Base-by-base conservation (phyloP, 2,797 vertebrate genomes). In the Halcyon leucocephala region DNA sequence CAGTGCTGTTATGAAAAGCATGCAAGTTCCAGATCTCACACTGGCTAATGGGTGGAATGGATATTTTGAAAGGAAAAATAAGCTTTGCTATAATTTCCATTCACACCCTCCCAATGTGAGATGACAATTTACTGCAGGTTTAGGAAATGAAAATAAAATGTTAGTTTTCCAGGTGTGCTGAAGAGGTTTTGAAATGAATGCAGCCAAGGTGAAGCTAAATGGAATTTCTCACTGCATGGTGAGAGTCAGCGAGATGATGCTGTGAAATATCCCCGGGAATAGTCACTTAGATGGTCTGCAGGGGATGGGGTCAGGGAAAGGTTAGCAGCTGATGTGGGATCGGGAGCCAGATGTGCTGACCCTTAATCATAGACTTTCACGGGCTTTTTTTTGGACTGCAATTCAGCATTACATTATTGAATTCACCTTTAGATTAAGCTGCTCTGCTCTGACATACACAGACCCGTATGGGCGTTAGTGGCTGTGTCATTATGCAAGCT, bases 331-430 rank as follows among this genome's bases (percentile, higher is more conserved):
- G 97, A 96, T 94, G 97, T 96, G 73, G 95, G 97, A 97, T 96
- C 88, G 89, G 93, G 83, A 95, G 87, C 87, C 90, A 95, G 90
- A 97, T 96, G 94, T 93, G 96, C 96, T 95, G 97, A 97, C 94
- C 97, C 94, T 96, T 97, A 93, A 93, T 97, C 96, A 96, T 65
- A 95, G 90, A 89, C 88, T 97, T 86, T 87, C 52, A 21, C 58
- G 54, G 71, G 84, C 62, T 89, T 69, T 73, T 35, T 90, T 87
- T 80, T 72, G 93, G 90, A 94, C 91, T 97, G 96, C 97, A 96
- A 97, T 97, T 98, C 97, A 97, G 97, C 97, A 94, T 94, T 93
- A 95, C 71, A 90, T 96, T 96, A 97, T 95, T 95, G 95, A 96
- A 97, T 97, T 95, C 86, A 96, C 96, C 95, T 96, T 92, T 94